Percentiles rank a stretch among this genome's conserved stretches.
phyloP scores from a whole-genome alignment of 2,888 invertebrate genomes.

The Euplagia quadripunctaria region DNA sequence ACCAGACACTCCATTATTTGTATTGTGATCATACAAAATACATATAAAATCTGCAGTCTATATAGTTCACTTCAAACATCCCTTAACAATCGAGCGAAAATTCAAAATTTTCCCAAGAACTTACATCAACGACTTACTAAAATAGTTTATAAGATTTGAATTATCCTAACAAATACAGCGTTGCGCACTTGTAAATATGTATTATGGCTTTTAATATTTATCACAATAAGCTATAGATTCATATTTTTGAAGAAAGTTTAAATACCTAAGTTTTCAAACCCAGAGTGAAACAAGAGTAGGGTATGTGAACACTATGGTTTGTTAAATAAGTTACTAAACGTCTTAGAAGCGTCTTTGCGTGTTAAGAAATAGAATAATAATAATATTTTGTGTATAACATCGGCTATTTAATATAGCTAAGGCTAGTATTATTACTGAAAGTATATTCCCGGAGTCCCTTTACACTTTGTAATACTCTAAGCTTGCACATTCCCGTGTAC shows the following conservation, averaged over 20 bases:
- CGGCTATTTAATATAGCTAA: no score
- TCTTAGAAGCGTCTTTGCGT: not conserved
- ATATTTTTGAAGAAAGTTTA: not conserved
- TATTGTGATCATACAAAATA: conserved; percentile 30
- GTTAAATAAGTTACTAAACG: not conserved
- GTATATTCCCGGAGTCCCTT: not conserved
- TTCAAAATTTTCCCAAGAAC: not conserved
- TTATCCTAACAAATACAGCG: conserved; percentile 55
- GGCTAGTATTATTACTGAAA: not conserved
- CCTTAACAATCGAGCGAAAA: not conserved
- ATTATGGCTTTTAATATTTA: conserved; percentile 51
- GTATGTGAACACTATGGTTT: not conserved
- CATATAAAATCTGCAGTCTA: not conserved
- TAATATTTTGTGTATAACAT: not conserved
- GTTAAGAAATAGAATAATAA: not conserved
- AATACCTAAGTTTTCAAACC: not conserved
- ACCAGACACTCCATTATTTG: conserved; percentile 21
- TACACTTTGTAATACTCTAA: not conserved
- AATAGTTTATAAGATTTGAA: conserved; percentile 47
- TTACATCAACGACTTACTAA: conserved; percentile 26
- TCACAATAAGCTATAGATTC: not conserved
- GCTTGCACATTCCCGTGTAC: not conserved
- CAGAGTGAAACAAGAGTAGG: not conserved
- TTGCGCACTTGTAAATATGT: conserved; percentile 62
- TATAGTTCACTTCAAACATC: not conserved